Conservation (phyloP, 2,113 vertebrate species). For the Bufo bufo region DNA sequence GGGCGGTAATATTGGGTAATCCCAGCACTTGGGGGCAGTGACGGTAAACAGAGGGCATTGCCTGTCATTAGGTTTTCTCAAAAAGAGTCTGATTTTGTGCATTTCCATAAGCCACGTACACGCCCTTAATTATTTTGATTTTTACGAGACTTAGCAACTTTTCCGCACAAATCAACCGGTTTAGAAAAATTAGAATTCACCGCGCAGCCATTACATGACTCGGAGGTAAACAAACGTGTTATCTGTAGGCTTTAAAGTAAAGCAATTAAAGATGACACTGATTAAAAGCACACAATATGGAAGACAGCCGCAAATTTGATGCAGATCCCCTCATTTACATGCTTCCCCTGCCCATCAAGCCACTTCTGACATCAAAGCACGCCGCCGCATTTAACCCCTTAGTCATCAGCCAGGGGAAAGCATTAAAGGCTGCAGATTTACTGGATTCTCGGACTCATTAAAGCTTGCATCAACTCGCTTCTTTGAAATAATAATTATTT, state of each 20-base stretch:
- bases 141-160: constrained; percentile 38
- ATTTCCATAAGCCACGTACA: constrained; percentile 1
- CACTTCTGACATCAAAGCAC: constrained; percentile 41
- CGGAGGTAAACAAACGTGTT: constrained; percentile 47
- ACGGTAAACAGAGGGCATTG: not conserved
- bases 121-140: constrained; percentile 10
- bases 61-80: not conserved
- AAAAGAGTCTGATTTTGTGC: not conserved
- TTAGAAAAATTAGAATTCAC: constrained; percentile 9
- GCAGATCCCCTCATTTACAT: constrained; percentile 46
- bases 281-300: constrained; percentile 51
- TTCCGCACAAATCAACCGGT: constrained; percentile 2
- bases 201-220: constrained; percentile 20
- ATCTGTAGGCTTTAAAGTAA: constrained; percentile 36
- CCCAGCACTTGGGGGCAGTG: not conserved
- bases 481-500: not conserved
- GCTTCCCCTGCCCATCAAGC: constrained; percentile 45
- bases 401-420: not conserved
- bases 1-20: not conserved
- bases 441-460: not conserved
- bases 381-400: constrained; percentile 9
- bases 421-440: not conserved
- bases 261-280: constrained; percentile 45
- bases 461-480: not conserved
- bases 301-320: constrained; percentile 50